Base-by-base conservation (phyloP, 2,113 vertebrate genomes). In the Sceloporus undulatus region DNA sequence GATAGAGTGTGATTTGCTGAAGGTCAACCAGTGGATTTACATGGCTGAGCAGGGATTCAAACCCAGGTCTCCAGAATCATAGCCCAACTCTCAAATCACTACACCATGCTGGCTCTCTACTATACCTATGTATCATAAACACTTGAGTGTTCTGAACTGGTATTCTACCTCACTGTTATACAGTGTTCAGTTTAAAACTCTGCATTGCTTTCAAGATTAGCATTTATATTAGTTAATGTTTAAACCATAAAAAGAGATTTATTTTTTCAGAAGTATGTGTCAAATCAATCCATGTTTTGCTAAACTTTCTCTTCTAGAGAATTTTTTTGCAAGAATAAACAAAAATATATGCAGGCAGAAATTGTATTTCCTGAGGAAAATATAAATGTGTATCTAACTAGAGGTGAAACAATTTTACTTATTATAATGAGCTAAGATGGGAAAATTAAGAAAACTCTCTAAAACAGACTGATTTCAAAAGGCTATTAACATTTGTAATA, bases 401-500 rank as follows among this genome's bases (percentile, higher is more conserved):
- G 86, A 91, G 6, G 11, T 82, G 8, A 3, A 65, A 16, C 6
- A 18, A 84, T 25, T 9, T 10, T 88, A 77, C n/a, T 23, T 27
- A 92, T 48, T 42, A 71, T 4, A 42, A 11, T 13, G n/a, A 85
- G 73, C 70, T 42, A 0, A 29, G 0, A 52, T 54, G 1, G 81
- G 18, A 78, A 82, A 52, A 14, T 29, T 82, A 68, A 56, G 66
- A 48, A 1, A 85, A 9, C 38, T 59, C 1, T 48, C 79, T 86
- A 16, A 87, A 85, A 71, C 56, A 71, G 27, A 70, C 6, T 54
- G 25, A 70, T 68, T 85, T 85, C 52, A 82, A 48, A 88, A 87
- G 38, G 89, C 0, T 0, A 73, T 34, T 74, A 62, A 6, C 79
- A 84, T 0, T 0, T 86, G 71, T 29, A 92, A 74, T 59, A 86